Conservation (phyloP, 2,797 vertebrate genomes). For the Scomberomorus guttatus region DNA sequence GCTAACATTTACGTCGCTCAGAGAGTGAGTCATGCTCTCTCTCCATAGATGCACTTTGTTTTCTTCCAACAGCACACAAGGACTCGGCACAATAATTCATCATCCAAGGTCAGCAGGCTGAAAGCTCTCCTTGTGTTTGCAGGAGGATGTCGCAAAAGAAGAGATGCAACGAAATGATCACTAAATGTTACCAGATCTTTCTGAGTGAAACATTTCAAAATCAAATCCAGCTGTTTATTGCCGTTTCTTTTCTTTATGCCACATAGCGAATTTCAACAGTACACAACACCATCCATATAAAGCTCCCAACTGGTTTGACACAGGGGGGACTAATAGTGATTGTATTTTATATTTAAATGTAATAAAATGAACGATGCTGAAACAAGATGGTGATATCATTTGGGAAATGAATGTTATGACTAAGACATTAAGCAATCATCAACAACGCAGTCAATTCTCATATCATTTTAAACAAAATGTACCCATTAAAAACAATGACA, state of each 20-base stretch:
- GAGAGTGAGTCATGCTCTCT: conserved; percentile 24
- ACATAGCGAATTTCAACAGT: conserved; percentile 40
- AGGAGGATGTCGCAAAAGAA: background rate
- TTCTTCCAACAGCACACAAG: background rate
- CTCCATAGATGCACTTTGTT: background rate
- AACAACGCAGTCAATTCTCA: background rate
- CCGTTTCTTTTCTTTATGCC: conserved; percentile 34
- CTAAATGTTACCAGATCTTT: background rate
- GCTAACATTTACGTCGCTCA: conserved; percentile 6
- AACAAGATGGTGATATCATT: conserved; percentile 6
- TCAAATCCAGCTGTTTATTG: conserved; percentile 58
- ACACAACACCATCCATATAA: conserved; percentile 42
- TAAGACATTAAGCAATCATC: conserved; percentile 13
- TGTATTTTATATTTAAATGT: conserved; percentile 34
- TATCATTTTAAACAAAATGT: conserved; percentile 35
- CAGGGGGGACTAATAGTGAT: conserved; percentile 5
- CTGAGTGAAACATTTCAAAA: conserved; percentile 26
- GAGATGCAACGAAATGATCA: background rate
- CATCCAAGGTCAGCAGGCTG: conserved; percentile 41
- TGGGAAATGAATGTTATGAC: conserved; percentile 22
- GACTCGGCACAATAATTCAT: conserved; percentile 25
- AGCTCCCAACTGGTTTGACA: conserved; percentile 26
- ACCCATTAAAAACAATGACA: conserved; percentile 39
- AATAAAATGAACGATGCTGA: conserved; percentile 28
- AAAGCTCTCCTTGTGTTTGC: conserved; percentile 20